These are phyloP conservation scores for Neosilurus mollespiculum DNA, from an alignment of 2,797 vertebrate species.

Conservation along the genomic window DNA sequence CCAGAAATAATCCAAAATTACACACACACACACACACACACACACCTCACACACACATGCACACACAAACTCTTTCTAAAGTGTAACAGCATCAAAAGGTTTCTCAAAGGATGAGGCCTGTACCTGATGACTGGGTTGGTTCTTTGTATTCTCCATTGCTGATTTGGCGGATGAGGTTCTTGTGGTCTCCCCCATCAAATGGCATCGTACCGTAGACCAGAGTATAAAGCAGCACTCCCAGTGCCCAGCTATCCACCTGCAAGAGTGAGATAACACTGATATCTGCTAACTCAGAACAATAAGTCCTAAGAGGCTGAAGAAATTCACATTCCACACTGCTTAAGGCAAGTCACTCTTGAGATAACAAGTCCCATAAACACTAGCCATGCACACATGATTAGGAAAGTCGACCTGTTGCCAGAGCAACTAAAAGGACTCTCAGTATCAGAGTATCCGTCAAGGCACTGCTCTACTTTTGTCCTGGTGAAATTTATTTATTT, in stretches of 20 bases:
- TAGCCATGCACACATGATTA: background rate
- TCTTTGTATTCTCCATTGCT: slow-evolving; percentile 98
- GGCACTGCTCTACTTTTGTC: background rate
- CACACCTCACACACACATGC: too few species aligned
- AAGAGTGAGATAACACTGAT: slow-evolving; percentile 32
- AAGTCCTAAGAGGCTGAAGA: slow-evolving; percentile 6
- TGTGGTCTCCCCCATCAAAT: slow-evolving; percentile 97
- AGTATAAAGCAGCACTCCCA: slow-evolving; percentile 98
- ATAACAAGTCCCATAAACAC: slow-evolving; percentile 12
- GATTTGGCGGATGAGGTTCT: slow-evolving; percentile 98
- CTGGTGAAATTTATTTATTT: background rate
- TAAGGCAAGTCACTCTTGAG: background rate
- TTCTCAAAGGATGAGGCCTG: background rate
- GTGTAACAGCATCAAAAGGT: background rate
- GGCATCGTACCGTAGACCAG: slow-evolving; percentile 98
- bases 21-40: too few species aligned
- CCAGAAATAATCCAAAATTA: background rate
- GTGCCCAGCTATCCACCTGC: slow-evolving; percentile 98
- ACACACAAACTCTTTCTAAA: background rate
- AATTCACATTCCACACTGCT: slow-evolving; percentile 21
- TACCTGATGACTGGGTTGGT: slow-evolving; percentile 97
- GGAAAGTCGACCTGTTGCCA: slow-evolving; percentile 6
- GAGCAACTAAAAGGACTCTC: background rate
- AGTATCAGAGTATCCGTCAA: background rate
- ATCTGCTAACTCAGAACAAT: slow-evolving; percentile 31